phyloP scores from a whole-genome alignment of 2,888 invertebrate genomes.

The Cryptocheilus praepositus region DNA sequence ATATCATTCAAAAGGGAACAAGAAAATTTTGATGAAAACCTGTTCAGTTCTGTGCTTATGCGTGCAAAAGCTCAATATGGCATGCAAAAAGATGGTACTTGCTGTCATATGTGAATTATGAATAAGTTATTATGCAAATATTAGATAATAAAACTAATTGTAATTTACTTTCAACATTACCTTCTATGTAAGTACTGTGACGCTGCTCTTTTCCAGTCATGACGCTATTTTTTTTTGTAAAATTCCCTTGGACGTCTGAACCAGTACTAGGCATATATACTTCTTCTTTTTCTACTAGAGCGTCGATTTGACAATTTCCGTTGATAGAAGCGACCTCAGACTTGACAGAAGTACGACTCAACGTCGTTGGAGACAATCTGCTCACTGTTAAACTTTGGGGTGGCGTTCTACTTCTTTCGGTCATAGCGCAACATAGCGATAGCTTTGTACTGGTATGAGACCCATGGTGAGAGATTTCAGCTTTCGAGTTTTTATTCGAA shows the following conservation, averaged over 20 bases:
- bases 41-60: too few relatives aligned
- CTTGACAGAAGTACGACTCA: constrained; percentile 63
- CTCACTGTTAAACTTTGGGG: constrained; percentile 69
- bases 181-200: constrained; percentile 53
- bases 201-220: constrained; percentile 47
- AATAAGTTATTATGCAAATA: too few relatives aligned
- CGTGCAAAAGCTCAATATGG: too few relatives aligned
- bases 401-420: constrained; percentile 73
- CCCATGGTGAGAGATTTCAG: constrained; percentile 67
- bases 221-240: constrained; percentile 39
- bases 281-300: constrained; percentile 51
- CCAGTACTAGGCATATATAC: constrained; percentile 27
- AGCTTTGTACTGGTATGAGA: constrained; percentile 70
- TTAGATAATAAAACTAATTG: background rate
- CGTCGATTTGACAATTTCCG: constrained; percentile 59
- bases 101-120: too few relatives aligned
- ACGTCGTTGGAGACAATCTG: constrained; percentile 63
- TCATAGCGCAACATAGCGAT: constrained; percentile 74
- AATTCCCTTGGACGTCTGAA: constrained; percentile 27
- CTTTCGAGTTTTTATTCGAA: constrained; percentile 60
- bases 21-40: too few relatives aligned
- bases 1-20: too few relatives aligned
- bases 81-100: too few relatives aligned
- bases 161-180: constrained; percentile 40
- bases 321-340: constrained; percentile 63